Conservation (phyloP, 2,888 invertebrate species). For the Agrotis puta region DNA sequence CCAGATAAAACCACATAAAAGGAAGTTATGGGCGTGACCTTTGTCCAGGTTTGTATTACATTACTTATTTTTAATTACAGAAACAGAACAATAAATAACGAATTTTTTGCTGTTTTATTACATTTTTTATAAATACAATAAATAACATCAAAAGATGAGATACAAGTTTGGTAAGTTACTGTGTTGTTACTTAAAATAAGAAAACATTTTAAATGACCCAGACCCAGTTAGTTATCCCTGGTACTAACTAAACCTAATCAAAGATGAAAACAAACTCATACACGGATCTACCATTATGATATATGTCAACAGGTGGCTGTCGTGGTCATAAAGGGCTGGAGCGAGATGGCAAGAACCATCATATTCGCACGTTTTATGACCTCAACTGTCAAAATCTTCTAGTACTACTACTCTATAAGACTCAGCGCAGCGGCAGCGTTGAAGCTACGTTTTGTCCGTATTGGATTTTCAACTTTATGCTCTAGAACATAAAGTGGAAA, state of each 20-base stretch:
- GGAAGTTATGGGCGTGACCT: no score
- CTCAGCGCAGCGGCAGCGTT: no score
- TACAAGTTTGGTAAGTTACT: slow-evolving; percentile 17
- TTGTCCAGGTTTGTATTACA: no score
- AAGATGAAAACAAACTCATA: slow-evolving; percentile 40
- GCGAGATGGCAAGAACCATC: background rate
- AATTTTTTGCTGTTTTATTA: no score
- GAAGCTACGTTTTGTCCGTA: no score
- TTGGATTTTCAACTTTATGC: no score
- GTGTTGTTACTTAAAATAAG: slow-evolving; percentile 12
- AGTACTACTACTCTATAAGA: no score
- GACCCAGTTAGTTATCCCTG: slow-evolving; percentile 54
- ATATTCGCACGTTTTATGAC: slow-evolving; percentile 2
- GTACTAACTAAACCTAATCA: slow-evolving; percentile 30
- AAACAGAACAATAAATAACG: no score
- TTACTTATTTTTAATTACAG: no score
- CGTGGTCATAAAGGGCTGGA: slow-evolving; percentile 1
- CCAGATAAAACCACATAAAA: no score
- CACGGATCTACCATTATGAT: slow-evolving; percentile 52
- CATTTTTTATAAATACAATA: no score
- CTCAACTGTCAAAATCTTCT: slow-evolving; percentile 3
- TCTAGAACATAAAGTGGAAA: no score
- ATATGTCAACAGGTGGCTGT: slow-evolving; percentile 5
- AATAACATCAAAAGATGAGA: background rate
- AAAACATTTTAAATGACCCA: slow-evolving; percentile 37